Evolutionary conservation across 2,113 vertebrate species (phyloP), one percentile per base, ranked within the genome.

Genomic region (Aix galericulata): DNA sequence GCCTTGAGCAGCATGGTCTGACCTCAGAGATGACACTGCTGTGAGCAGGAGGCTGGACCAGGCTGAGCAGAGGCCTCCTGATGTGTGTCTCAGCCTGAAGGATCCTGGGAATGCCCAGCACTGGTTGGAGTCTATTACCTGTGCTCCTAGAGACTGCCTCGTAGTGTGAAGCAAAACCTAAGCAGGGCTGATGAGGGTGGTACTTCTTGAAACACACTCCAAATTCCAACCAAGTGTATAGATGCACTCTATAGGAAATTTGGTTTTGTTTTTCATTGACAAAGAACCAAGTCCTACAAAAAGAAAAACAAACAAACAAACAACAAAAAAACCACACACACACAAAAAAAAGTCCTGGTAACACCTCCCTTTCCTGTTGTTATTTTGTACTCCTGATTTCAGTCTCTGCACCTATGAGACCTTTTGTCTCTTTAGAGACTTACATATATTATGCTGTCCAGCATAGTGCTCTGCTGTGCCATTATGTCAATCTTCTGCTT

Each of bases 401-500:
- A 66, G 52, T 75, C 52, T 93, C 68, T 68, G 64, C 48, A 69
- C 62, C 29, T 75, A 52, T 2, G 42, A 44, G 50, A 73, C 69
- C 17, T 59, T 81, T 90, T 73, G 53, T 84, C 67, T 79, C 71
- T 75, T 92, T 29, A 62, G 83, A 76, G 74, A 77, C 27, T n/a
- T 50, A 50, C 1, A 8, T 72, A 17, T 72, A 34, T 88, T 90
- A 44, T 59, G 22, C 79, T 89, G 44, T 85, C 60, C 81, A 46
- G 21, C 3, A 1, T 82, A 13, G 40, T 89, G 11, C 21, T 88
- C 40, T 71, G 68, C 68, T 52, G 7, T 74, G 62, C 31, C 48
- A 16, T 88, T 91, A 42, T 73, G 84, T 94, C 94, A 87, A 1
- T 93, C 81, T 81, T 46, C 26, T 36, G 17, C 78, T 91, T 94